Base-by-base conservation (phyloP, 2,888 invertebrate species). In the Lithophane semibrunnea region DNA sequence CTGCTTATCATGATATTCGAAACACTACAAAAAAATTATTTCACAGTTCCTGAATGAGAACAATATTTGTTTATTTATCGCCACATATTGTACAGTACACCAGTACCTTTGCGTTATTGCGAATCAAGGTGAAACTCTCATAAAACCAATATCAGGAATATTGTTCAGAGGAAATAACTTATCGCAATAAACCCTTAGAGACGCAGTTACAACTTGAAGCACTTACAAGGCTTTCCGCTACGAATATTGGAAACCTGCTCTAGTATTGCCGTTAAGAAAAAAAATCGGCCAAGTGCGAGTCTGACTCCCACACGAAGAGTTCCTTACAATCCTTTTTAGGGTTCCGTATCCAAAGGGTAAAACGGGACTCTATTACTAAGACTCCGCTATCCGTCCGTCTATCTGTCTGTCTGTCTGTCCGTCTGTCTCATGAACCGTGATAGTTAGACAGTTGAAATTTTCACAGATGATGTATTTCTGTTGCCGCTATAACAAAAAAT, bases 81-180 rank as follows among this genome's bases (percentile, higher is more conserved):
- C n/a, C 65, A 60, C 24, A 63, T 64, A 52, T 73, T 79, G 42
- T 69, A 65, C 61, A 2, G 1, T 52, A 52, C 52, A 16, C 24
- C 16, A n/a, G 68, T 61, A n/a, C 72, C 72, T 65, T 80, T 68
- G 12, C n/a, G 24, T 63, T 80, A 82, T 76, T 80, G 29, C 52
- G 24, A 65, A 56, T 63, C 52, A 60, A 72, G 75, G 84, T 61
- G 61, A 74, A 68, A 63, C 37, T 65, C 18, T 73, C 47, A 73
- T 63, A 69, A 58, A 84, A 66, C 76, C 80, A 76, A 84, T 84
- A 76, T 70, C 66, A 66, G 52, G n/a, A 73, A 80, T 80, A 69
- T 63, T 69, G 61, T 84, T 70, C 69, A 60, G 18, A 76, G 69
- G 12, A 75, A 79, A 75, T 65, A 75, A 65, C 44, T 66, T 69